Evolutionary conservation across 2,797 vertebrate species (phyloP).

Genomic region (Sciurus carolinensis): DNA sequence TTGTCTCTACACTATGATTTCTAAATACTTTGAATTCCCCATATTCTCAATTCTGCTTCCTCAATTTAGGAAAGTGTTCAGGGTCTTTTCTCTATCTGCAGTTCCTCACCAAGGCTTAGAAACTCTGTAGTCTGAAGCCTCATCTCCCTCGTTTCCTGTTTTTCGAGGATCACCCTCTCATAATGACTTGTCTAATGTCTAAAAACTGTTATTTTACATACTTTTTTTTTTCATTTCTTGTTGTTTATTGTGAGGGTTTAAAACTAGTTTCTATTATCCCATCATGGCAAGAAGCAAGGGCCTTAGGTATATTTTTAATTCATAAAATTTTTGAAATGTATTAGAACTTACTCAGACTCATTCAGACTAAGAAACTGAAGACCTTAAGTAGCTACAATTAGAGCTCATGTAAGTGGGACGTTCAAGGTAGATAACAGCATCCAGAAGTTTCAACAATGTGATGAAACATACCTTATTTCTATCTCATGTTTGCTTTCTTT

Average conservation of each 20-base stretch:
- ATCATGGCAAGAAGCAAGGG: neutral
- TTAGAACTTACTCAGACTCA: neutral
- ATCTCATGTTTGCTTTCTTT: neutral
- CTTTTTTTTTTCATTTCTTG: conserved; percentile 1
- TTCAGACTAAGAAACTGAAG: neutral
- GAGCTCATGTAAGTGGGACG: neutral
- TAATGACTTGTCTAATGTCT: neutral
- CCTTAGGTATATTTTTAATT: conserved; percentile 26
- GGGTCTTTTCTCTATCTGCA: neutral
- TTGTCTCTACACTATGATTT: neutral
- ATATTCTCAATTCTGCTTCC: neutral
- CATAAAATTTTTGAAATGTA: conserved; percentile 44
- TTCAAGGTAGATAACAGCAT: neutral
- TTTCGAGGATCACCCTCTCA: neutral
- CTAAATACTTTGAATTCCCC: neutral
- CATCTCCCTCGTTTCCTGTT: neutral
- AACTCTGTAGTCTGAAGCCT: neutral
- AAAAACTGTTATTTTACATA: neutral
- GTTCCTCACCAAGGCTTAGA: neutral
- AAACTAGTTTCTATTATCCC: neutral
- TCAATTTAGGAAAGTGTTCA: neutral
- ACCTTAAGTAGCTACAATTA: neutral
- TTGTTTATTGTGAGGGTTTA: neutral
- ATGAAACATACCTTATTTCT: neutral
- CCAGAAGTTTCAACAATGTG: neutral